phyloP scores from a whole-genome alignment of 2,113 vertebrate species.

The Oenanthe oenanthe region DNA sequence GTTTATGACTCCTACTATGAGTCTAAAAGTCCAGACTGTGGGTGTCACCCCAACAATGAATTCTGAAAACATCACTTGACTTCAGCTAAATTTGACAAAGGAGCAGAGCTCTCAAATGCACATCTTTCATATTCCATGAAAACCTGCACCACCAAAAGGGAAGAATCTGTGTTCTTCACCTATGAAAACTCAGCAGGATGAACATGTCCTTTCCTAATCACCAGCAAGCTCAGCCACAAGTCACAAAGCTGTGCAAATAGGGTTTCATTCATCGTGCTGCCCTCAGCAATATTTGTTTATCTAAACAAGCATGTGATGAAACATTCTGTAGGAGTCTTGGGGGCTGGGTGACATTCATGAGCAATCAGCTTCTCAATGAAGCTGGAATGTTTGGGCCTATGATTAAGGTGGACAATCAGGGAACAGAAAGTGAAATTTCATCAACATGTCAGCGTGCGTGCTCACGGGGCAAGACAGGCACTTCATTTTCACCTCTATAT shows the following conservation, averaged over 20 bases:
- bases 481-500: background rate
- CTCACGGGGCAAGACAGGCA: background rate
- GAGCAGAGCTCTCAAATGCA: background rate
- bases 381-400: slow-evolving; percentile 2
- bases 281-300: slow-evolving; percentile 52
- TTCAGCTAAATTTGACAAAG: background rate
- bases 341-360: slow-evolving; percentile 53
- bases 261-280: background rate
- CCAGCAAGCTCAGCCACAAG: background rate
- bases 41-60: background rate
- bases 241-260: slow-evolving; percentile 1
- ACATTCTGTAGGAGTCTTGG: background rate
- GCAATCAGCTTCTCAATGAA: slow-evolving; percentile 58
- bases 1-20: background rate
- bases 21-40: background rate
- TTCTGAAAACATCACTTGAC: background rate
- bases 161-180: background rate
- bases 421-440: slow-evolving; percentile 40
- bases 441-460: background rate
- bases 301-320: background rate
- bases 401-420: slow-evolving; percentile 47
- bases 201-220: background rate
- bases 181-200: background rate
- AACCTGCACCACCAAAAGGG: background rate
- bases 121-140: background rate